These are phyloP conservation scores for Kryptolebias marmoratus DNA, from an alignment of 2,113 vertebrate genomes.

Conservation along the genomic window DNA sequence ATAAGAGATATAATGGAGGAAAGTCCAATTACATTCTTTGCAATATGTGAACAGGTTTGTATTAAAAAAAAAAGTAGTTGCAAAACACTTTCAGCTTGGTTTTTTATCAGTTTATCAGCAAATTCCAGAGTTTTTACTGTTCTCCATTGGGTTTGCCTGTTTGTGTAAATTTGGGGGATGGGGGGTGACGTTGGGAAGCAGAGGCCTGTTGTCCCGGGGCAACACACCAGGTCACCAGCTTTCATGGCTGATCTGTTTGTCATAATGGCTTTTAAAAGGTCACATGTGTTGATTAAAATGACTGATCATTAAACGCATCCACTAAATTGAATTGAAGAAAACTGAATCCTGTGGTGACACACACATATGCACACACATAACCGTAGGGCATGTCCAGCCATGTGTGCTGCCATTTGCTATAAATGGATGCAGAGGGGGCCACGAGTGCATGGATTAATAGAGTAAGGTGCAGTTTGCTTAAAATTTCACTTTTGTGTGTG, in stretches of 20 bases:
- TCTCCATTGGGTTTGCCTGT: background rate
- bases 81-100: background rate
- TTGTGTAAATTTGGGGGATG: too few relatives aligned
- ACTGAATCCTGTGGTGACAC: background rate
- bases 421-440: conserved; percentile 41
- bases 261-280: conserved; percentile 78
- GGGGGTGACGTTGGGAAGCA: conserved; percentile 5
- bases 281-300: conserved; percentile 75
- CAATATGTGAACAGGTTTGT: background rate
- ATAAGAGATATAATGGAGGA: conserved; percentile 38
- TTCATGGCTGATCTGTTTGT: conserved; percentile 75
- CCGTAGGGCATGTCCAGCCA: conserved; percentile 39
- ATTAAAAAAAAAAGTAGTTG: background rate
- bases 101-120: background rate
- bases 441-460: conserved; percentile 41
- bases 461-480: conserved; percentile 38
- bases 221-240: conserved; percentile 61
- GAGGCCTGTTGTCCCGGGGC: conserved; percentile 42
- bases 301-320: conserved; percentile 69
- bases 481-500: conserved; percentile 6
- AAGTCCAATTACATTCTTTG: conserved; percentile 29
- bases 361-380: background rate
- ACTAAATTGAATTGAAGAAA: conserved; percentile 15
- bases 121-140: background rate
- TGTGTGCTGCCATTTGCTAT: conserved; percentile 50